Evolutionary conservation across 1,140 invertebrate species (phyloP), one percentile per base, ranked within the genome.

Genomic region (Periplaneta americana): DNA sequence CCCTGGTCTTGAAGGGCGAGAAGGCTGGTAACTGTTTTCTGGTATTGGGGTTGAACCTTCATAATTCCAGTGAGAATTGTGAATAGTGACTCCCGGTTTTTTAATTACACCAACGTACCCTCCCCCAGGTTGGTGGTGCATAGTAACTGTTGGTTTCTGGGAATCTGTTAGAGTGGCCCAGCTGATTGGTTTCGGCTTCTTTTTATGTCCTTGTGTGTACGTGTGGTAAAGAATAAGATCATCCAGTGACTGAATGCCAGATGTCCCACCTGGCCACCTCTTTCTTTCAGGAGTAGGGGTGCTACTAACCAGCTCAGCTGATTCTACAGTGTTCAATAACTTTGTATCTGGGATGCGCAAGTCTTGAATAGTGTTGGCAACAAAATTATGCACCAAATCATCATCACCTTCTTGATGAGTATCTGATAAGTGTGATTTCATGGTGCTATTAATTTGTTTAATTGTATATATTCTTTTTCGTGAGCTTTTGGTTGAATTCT

Each of bases 191-290:
- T 66, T 66, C 1, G 48, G 48, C 22, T 66, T 66, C 48, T 15
- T 15, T 11, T 36, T 78, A 48, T n/a, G 35, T 0, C 22, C 74
- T 17, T 75, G 33, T 28, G 81, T 81, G 28, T 81, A 81, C 9
- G 81, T 81, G 36, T 81, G 81, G 37, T 81, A 81, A 28, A 81
- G 35, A 2, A 81, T 81, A 9, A 81, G 35, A 35, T 81, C 81
- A 28, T 81, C 81, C 33, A 81, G 75, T 11, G 75, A 78, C 28
- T 78, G 22, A 34, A 81, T 35, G 10, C 33, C 32, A 8, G 57
- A 75, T 8, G 75, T 32, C 15, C 76, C 81, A 6, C 76, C 76
- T 3, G 81, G 81, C 81, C 81, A 81, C 13, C 13, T 13, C n/a
- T 81, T 81, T 31, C 28, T 80, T 31, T 80, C 80, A 11, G 34